Base-by-base conservation (phyloP, 2,888 invertebrate species). In the Pollenia amentaria region DNA sequence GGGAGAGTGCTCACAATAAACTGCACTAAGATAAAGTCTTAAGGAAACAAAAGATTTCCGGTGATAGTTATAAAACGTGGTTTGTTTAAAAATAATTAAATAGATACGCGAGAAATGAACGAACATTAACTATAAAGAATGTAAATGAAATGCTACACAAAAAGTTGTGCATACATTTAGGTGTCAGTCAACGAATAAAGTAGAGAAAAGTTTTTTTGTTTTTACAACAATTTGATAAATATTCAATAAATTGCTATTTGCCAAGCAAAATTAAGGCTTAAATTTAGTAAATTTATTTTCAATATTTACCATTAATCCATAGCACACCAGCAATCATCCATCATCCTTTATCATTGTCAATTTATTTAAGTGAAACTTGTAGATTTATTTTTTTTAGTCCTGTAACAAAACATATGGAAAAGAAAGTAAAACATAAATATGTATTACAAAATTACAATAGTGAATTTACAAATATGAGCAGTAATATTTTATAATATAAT, bases 331-430 rank as follows among this genome's bases (percentile, higher is more conserved):
- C 29, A 29, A 29, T 42, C 65, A 81, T 81, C 46, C 72, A 81
- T 81, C 81, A 73, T 81, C 21, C 21, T 75, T 81, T 48, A 75
- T 73, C 81, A 65, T 48, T 75, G 81, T 57, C 81, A 67, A 57
- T 57, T 65, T 57, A 48, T 48, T 11, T 65, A 40, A 55, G 21
- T 42, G 40, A 29, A 51, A 53, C 60, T 40, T 57, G 62, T 51
- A 51, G 8, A 11, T 64, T 16, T 29, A 21, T 51, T 62, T 51
- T 16, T 16, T 21, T 14, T 64, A 0, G 38, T 3, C 3, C 12
- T 14, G 14, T 7, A 38, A 51, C 40, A 48, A 40, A 55, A 42
- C n/a, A 14, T 48, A 46, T 1, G 29, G 29, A 29, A 29, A 29
- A 29, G 29, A 29, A n/a, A 10, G 1, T 46, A 38, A 55, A 12